phyloP scores from a whole-genome alignment of 2,113 vertebrate species.

The Catharus fuscescens region DNA sequence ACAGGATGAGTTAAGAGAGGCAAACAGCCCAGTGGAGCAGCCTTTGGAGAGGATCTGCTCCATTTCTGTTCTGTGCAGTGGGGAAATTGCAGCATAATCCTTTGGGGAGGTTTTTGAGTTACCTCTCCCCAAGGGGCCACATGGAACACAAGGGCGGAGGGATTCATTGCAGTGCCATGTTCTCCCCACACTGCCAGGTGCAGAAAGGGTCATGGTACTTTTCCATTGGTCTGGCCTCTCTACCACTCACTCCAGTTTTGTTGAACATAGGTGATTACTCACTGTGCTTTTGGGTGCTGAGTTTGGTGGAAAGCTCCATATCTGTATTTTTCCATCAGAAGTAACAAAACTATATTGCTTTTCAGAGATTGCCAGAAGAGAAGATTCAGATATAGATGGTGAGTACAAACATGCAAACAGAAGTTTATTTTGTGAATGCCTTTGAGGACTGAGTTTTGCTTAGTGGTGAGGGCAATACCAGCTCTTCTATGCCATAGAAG shows the following conservation, averaged over 20 bases:
- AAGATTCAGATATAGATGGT: slow-evolving; percentile 25
- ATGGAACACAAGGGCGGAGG: background rate
- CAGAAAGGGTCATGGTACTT: background rate
- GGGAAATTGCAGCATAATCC: background rate
- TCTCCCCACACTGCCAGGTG: background rate
- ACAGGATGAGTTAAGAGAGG: background rate
- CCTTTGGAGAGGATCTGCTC: background rate
- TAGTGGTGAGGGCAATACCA: background rate
- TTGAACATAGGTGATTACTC: background rate
- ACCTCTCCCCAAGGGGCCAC: background rate
- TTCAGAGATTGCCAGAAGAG: slow-evolving; percentile 30
- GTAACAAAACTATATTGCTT: background rate
- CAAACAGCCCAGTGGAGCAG: background rate
- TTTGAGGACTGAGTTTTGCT: background rate
- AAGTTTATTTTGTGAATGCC: background rate
- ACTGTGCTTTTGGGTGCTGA: background rate
- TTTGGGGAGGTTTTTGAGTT: background rate
- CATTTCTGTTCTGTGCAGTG: background rate
- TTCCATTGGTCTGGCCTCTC: background rate
- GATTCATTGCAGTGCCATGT: background rate
- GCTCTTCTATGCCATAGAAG: background rate
- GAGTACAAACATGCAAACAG: background rate
- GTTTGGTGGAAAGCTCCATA: background rate
- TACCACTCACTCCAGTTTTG: background rate
- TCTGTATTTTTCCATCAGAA: background rate